phyloP scores from a whole-genome alignment of 1,140 invertebrate genomes.

The Drosophila erecta region DNA sequence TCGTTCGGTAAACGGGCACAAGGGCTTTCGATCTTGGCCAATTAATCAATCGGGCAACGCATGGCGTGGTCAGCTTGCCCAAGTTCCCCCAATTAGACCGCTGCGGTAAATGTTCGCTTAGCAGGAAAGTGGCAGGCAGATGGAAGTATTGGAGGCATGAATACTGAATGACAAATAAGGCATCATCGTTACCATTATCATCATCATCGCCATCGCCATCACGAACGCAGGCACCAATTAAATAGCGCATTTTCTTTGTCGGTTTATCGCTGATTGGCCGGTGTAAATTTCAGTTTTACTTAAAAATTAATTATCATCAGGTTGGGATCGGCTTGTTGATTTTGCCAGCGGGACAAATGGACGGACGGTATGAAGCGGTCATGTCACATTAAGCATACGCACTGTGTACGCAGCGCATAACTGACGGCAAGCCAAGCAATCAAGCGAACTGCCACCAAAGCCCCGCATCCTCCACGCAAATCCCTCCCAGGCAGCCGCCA shows the following conservation, averaged over 20 bases:
- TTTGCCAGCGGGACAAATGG: slow-evolving; percentile 27
- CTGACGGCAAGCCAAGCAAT: slow-evolving; percentile 54
- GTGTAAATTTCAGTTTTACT: slow-evolving; percentile 64
- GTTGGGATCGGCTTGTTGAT: slow-evolving; percentile 50
- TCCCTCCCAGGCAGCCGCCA: slow-evolving; percentile 38
- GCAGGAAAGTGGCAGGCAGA: neutral
- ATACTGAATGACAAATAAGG: slow-evolving; percentile 7
- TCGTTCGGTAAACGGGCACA: neutral
- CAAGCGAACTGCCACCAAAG: slow-evolving; percentile 32
- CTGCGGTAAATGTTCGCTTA: neutral
- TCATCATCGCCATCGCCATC: neutral
- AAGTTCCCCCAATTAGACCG: slow-evolving; percentile 26
- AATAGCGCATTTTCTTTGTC: slow-evolving; percentile 22
- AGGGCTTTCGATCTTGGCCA: slow-evolving; percentile 14
- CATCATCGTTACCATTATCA: neutral
- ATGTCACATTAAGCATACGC: slow-evolving; percentile 78
- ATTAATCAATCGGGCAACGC: slow-evolving; percentile 29
- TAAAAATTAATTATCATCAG: slow-evolving; percentile 73
- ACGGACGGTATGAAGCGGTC: slow-evolving; percentile 27
- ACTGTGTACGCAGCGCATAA: slow-evolving; percentile 65
- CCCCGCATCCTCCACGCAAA: slow-evolving; percentile 5
- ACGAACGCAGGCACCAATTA: slow-evolving; percentile 27
- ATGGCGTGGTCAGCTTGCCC: slow-evolving; percentile 6
- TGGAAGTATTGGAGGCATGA: neutral
- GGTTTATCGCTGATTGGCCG: slow-evolving; percentile 21